phyloP scores from a whole-genome alignment of 2,113 vertebrate species.

The Siniperca knerii region DNA sequence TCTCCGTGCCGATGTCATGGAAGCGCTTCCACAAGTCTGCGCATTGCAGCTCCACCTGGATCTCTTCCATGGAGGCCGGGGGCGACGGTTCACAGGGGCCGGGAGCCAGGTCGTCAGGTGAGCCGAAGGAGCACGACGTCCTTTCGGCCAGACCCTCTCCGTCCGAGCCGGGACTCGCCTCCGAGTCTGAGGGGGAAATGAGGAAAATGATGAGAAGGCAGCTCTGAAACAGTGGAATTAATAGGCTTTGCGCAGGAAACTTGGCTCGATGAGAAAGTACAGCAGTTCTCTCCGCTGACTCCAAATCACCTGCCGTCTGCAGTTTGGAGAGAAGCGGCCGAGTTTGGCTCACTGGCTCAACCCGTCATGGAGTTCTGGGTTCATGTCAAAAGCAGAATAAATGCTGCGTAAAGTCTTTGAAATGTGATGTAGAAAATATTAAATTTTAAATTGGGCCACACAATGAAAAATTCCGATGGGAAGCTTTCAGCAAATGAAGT shows the following conservation, averaged over 20 bases:
- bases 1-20: conserved; percentile 99
- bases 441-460: conserved; percentile 61
- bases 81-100: conserved; percentile 81
- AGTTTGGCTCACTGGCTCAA: conserved; percentile 29
- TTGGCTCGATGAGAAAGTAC: conserved; percentile 36
- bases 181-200: conserved; percentile 87
- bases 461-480: conserved; percentile 45
- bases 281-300: conserved; percentile 35
- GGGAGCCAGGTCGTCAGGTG: conserved; percentile 89
- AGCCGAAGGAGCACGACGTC: conserved; percentile 93
- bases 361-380: conserved; percentile 47
- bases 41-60: conserved; percentile 98
- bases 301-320: conserved; percentile 72
- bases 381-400: conserved; percentile 61
- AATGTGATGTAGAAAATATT: conserved; percentile 47
- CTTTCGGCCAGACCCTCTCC: conserved; percentile 93
- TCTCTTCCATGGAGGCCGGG: conserved; percentile 96
- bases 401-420: conserved; percentile 64
- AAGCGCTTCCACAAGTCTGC: conserved; percentile 99
- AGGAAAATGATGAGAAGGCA: conserved; percentile 57
- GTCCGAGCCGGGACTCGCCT: conserved; percentile 96
- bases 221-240: conserved; percentile 49
- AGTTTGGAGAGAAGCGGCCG: conserved; percentile 37
- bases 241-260: conserved; percentile 65
- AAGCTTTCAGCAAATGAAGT: conserved; percentile 45